Conservation (phyloP, 2,797 vertebrate species). For the Lagocephalus sceleratus region DNA sequence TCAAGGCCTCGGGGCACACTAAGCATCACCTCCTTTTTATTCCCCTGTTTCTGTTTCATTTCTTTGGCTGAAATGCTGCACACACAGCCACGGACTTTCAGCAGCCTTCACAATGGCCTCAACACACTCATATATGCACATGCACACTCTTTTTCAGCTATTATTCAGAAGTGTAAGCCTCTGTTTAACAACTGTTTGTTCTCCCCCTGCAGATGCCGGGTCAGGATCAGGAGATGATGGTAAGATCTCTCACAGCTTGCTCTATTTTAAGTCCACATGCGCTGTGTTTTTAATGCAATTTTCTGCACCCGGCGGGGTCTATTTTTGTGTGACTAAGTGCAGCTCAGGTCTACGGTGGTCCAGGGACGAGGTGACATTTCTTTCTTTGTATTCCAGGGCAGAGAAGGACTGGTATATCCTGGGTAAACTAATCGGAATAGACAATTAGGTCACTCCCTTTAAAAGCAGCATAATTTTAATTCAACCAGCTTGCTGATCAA, state of each 20-base stretch:
- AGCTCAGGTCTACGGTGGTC: too few relatives aligned
- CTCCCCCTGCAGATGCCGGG: constrained; percentile 85
- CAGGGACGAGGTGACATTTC: too few relatives aligned
- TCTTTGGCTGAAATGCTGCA: constrained; percentile 12
- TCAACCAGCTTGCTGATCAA: too few relatives aligned
- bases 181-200: constrained; percentile 62
- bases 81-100: constrained; percentile 8
- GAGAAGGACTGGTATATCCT: too few relatives aligned
- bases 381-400: too few relatives aligned
- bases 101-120: background rate
- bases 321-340: too few relatives aligned
- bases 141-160: constrained; percentile 36
- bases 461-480: too few relatives aligned
- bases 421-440: too few relatives aligned
- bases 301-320: background rate
- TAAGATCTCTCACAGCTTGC: constrained; percentile 73
- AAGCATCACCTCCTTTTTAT: constrained; percentile 2
- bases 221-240: constrained; percentile 97
- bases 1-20: constrained; percentile 8
- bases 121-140: constrained; percentile 41
- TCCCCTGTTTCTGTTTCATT: background rate
- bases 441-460: too few relatives aligned
- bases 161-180: constrained; percentile 33
- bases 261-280: constrained; percentile 16
- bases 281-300: constrained; percentile 21